Percentiles rank a stretch among this genome's conserved stretches.
Conservation (phyloP, 2,797 vertebrate species). For the Helicolenus hilgendorfi region DNA sequence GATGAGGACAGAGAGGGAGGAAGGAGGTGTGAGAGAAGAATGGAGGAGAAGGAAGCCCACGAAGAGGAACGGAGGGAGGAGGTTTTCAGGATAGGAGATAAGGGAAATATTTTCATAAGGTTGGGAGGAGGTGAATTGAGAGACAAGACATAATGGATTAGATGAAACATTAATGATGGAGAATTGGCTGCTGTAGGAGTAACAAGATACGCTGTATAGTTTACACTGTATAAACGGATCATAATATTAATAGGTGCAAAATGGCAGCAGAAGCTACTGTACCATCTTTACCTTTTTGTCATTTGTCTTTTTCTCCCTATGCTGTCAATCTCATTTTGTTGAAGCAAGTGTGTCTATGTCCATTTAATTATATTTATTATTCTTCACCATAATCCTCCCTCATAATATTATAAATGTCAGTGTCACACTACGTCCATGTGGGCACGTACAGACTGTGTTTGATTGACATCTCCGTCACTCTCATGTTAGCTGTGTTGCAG, state of each 20-base stretch:
- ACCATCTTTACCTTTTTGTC: neutral
- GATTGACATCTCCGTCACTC: too few species aligned
- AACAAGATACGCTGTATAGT: slow-evolving; percentile 40
- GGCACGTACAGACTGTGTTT: neutral
- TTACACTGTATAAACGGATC: slow-evolving; percentile 6
- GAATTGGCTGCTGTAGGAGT: slow-evolving; percentile 1
- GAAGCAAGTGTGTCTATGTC: neutral
- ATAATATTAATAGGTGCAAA: neutral
- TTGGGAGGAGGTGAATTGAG: slow-evolving; percentile 3
- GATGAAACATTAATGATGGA: slow-evolving; percentile 58
- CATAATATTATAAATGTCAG: neutral
- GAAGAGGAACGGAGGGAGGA: slow-evolving; percentile 13
- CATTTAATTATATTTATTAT: neutral
- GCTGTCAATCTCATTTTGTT: neutral
- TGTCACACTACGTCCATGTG: neutral
- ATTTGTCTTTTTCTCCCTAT: neutral
- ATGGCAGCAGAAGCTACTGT: neutral
- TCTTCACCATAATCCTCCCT: neutral
- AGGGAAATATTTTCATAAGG: slow-evolving; percentile 9
- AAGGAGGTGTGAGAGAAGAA: slow-evolving; percentile 17
- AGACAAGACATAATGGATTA: slow-evolving; percentile 43
- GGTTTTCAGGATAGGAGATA: slow-evolving; percentile 13
- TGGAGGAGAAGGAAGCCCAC: neutral
- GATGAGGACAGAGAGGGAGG: slow-evolving; percentile 3
- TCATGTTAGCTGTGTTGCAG: neutral